Evolutionary conservation across 2,797 vertebrate genomes (phyloP).

Genomic region (Vultur gryphus): DNA sequence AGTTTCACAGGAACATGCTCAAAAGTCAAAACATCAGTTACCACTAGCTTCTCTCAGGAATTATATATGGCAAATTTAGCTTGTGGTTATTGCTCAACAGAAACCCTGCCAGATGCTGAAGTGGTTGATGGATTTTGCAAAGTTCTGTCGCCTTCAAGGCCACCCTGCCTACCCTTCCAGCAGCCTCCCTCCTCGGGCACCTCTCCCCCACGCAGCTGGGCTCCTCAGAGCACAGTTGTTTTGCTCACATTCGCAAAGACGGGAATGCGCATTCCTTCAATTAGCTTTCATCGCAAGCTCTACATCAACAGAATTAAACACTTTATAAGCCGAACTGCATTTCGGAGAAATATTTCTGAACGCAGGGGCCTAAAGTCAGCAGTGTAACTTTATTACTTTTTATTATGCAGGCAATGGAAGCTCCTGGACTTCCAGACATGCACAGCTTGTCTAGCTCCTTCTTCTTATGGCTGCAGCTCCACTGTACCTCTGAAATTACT

Average conservation of each 20-base stretch:
- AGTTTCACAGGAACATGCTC: constrained; percentile 7
- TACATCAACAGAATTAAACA: background rate
- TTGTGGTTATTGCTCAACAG: constrained; percentile 29
- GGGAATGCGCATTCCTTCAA: background rate
- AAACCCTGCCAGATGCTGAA: background rate
- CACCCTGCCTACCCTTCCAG: background rate
- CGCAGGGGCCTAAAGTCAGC: background rate
- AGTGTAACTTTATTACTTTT: background rate
- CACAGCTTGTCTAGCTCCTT: background rate
- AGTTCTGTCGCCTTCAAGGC: background rate
- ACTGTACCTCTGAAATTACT: background rate
- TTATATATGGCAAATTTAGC: constrained; percentile 24
- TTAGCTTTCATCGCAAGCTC: background rate
- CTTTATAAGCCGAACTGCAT: background rate
- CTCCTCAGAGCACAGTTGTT: background rate
- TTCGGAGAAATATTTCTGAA: background rate
- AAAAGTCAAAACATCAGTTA: constrained; percentile 35
- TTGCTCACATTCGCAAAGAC: background rate
- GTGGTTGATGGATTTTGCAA: background rate
- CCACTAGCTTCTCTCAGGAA: constrained; percentile 2
- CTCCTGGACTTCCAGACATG: background rate
- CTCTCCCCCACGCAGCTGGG: background rate
- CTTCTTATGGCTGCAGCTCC: background rate
- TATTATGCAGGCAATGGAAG: background rate
- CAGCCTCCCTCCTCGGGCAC: background rate